phyloP scores from a whole-genome alignment of 2,888 invertebrate genomes.

The Laothoe populi region DNA sequence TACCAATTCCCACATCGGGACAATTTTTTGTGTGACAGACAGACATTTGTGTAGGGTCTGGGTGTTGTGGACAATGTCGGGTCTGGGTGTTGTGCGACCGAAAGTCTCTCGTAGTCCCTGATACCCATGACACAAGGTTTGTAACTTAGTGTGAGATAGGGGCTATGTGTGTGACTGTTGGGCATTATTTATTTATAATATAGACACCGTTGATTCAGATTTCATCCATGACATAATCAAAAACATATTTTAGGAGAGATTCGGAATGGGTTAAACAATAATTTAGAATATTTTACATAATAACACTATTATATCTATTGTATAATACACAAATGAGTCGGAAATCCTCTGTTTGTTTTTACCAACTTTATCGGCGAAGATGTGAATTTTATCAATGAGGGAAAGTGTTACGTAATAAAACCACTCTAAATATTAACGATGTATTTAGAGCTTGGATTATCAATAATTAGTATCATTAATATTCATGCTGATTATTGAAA shows the following conservation, averaged over 20 bases:
- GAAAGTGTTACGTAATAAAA: background rate
- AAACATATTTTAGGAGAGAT: background rate
- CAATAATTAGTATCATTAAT: background rate
- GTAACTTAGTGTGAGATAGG: no score
- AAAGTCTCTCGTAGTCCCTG: no score
- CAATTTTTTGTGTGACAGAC: no score
- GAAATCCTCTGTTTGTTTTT: background rate
- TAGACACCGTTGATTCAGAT: background rate
- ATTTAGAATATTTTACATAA: background rate
- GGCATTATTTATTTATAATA: background rate
- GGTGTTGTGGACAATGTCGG: no score
- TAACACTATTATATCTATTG: background rate
- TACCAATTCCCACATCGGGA: no score
- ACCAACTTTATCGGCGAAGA: background rate
- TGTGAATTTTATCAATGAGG: background rate
- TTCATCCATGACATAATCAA: constrained; percentile 6
- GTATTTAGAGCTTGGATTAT: background rate
- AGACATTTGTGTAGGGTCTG: no score
- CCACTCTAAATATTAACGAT: background rate
- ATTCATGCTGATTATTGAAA: background rate
- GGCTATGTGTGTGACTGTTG: no score
- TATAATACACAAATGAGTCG: background rate
- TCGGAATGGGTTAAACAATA: background rate
- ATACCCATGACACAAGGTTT: no score
- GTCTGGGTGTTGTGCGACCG: no score